Conservation (phyloP, 2,113 vertebrate species). For the Romanogobio albipinnatus region DNA sequence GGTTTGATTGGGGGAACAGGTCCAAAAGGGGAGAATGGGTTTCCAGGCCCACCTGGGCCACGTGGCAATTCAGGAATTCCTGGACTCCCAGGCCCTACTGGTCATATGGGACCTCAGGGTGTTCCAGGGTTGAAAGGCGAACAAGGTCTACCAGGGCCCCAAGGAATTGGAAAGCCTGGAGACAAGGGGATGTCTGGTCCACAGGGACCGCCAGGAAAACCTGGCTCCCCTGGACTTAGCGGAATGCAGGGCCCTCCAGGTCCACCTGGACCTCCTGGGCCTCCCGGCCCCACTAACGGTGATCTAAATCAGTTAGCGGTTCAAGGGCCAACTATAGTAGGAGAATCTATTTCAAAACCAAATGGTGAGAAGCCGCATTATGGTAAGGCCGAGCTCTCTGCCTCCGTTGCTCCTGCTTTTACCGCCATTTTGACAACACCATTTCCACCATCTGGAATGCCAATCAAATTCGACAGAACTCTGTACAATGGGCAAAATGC, state of each 20-base stretch:
- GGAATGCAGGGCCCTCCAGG: slow-evolving; percentile 83
- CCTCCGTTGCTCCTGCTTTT: slow-evolving; percentile 87
- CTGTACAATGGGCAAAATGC: slow-evolving; percentile 95
- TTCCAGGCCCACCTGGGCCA: slow-evolving; percentile 86
- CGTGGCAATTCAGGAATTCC: slow-evolving; percentile 93
- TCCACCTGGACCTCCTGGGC: slow-evolving; percentile 83
- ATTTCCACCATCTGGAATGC: slow-evolving; percentile 93
- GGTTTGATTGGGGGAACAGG: slow-evolving; percentile 82
- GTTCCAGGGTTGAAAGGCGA: slow-evolving; percentile 90
- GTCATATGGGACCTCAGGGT: slow-evolving; percentile 94
- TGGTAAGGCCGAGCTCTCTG: slow-evolving; percentile 84
- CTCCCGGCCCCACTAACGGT: slow-evolving; percentile 77
- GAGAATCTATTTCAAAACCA: slow-evolving; percentile 82
- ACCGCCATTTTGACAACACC: slow-evolving; percentile 94
- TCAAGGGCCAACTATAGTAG: slow-evolving; percentile 83
- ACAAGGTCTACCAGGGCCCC: slow-evolving; percentile 82
- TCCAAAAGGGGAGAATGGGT: slow-evolving; percentile 86
- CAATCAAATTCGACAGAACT: slow-evolving; percentile 95
- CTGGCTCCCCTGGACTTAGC: slow-evolving; percentile 82
- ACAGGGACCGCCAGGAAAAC: slow-evolving; percentile 87
- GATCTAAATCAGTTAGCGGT: slow-evolving; percentile 84
- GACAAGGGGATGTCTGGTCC: slow-evolving; percentile 86
- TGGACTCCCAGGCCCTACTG: slow-evolving; percentile 89
- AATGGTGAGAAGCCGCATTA: slow-evolving; percentile 84
- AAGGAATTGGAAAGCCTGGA: slow-evolving; percentile 83